Evolutionary conservation across 2,888 invertebrate genomes (phyloP).

Genomic region (Trichogramma dendrolimi): DNA sequence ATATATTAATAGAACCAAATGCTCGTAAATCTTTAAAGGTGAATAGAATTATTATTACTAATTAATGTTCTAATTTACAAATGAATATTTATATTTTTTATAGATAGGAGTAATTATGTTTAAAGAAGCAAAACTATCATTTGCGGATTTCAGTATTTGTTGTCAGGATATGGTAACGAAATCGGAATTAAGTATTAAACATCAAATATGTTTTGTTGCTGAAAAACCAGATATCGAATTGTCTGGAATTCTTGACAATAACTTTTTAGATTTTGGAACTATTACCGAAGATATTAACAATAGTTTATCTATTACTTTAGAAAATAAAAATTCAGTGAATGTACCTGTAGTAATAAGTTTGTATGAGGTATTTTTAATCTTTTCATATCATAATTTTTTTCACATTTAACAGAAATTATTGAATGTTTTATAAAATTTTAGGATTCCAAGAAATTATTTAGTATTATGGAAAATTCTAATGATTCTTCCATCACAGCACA

Average conservation of each 20-base stretch:
- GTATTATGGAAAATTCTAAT: slow-evolving; percentile 33
- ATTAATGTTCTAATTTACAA: slow-evolving; percentile 3
- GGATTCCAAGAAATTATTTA: slow-evolving; percentile 36
- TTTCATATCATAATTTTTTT: background rate
- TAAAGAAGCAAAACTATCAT: slow-evolving; percentile 40
- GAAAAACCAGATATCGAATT: slow-evolving; percentile 41
- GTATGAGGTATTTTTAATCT: slow-evolving; percentile 33
- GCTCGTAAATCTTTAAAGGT: slow-evolving; percentile 40
- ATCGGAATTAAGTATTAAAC: slow-evolving; percentile 40
- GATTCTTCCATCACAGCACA: slow-evolving; percentile 26
- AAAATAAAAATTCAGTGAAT: slow-evolving; percentile 43
- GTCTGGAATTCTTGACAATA: slow-evolving; percentile 30
- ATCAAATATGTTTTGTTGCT: slow-evolving; percentile 46
- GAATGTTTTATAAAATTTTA: slow-evolving; percentile 30
- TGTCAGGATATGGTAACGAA: slow-evolving; percentile 45
- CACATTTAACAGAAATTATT: slow-evolving; percentile 38
- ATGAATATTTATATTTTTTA: slow-evolving; percentile 6
- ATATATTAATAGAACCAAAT: slow-evolving; percentile 43
- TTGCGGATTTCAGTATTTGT: slow-evolving; percentile 39
- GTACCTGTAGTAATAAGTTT: slow-evolving; percentile 39
- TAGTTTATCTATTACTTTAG: slow-evolving; percentile 37
- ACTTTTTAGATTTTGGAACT: slow-evolving; percentile 37
- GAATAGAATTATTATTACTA: slow-evolving; percentile 11
- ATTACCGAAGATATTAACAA: slow-evolving; percentile 35
- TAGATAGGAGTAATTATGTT: slow-evolving; percentile 43